phyloP scores from a whole-genome alignment of 1,140 invertebrate genomes.

The Rhyzopertha dominica region DNA sequence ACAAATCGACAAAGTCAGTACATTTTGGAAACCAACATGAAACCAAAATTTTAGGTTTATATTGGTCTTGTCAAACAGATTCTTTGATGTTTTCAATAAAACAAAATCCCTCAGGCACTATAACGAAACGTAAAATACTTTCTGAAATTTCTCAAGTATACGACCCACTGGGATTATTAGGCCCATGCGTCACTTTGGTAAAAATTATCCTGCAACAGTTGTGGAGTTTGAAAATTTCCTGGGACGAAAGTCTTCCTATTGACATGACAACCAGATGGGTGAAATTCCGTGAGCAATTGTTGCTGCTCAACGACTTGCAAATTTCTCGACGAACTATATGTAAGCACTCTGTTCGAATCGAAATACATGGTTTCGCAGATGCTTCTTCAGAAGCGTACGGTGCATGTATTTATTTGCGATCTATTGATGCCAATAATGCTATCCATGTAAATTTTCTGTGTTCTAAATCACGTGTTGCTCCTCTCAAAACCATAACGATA shows the following conservation, averaged over 20 bases:
- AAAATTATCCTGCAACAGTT: constrained; percentile 11
- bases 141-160: constrained; percentile 8
- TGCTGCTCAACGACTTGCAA: not conserved
- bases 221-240: constrained; percentile 4
- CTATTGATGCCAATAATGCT: not conserved
- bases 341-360: not conserved
- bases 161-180: constrained; percentile 13
- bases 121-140: constrained; percentile 6
- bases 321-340: constrained; percentile 10
- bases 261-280: constrained; percentile 13
- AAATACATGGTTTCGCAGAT: constrained; percentile 10
- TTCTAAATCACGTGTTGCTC: constrained; percentile 9
- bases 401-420: constrained; percentile 10
- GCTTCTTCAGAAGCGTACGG: constrained; percentile 9
- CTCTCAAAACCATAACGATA: too few species aligned
- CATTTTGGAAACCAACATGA: constrained; percentile 8
- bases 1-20: not conserved
- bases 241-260: constrained; percentile 16
- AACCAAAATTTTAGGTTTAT: constrained; percentile 1
- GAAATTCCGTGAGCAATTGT: not conserved
- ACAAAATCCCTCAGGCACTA: not conserved
- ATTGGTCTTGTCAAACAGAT: not conserved
- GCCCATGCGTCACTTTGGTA: not conserved
- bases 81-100: not conserved
- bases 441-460: constrained; percentile 3